Evolutionary conservation across 2,797 vertebrate genomes (phyloP), one percentile per base, ranked within the genome.

Genomic region (Astyanax mexicanus): DNA sequence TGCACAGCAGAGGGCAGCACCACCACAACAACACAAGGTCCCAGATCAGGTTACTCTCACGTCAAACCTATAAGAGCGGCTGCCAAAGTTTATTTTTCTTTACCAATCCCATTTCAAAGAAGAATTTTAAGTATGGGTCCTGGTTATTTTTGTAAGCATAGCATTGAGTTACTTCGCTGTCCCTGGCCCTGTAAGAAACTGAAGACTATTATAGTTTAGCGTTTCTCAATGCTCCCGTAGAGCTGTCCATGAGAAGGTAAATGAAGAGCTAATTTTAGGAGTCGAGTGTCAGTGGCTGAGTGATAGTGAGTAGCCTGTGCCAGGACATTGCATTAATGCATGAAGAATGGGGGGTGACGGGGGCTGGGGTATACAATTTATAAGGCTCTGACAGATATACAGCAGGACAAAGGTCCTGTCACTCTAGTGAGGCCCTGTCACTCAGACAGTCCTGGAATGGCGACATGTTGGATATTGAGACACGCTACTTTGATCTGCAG

Each of bases 191-290:
- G 44, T 51, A 49, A 52, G 49, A 65, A 52, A 70, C 11, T 32
- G 32, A 40, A 19, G 61, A 55, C 6, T 72, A 44, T 64, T 75
- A 58, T 44, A 77, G 51, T 40, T 37, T 44, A 21, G 37, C 21
- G 54, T 74, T 40, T 27, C 15, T 40, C 45, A 42, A 71, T 78
- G 80, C 62, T 75, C 72, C 69, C 69, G 52, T 52, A 11, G 68
- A 69, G 71, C 84, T 84, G 79, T 84, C 84, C 81, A 49, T 54
- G 38, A 67, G 73, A 83, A 77, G 69, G 72, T 84, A 89, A 88
- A 91, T 83, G 81, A 79, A 67, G 69, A 58, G 80, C 91, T 94
- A 93, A 93, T 91, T 93, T 92, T 92, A 92, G 92, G 80, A 55
- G 80, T 2, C 2, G 40, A 55, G 84, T 89, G 89, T 87, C 80